Evolutionary conservation across 2,888 invertebrate species (phyloP).

Genomic region (Cryptocephalus primarius): DNA sequence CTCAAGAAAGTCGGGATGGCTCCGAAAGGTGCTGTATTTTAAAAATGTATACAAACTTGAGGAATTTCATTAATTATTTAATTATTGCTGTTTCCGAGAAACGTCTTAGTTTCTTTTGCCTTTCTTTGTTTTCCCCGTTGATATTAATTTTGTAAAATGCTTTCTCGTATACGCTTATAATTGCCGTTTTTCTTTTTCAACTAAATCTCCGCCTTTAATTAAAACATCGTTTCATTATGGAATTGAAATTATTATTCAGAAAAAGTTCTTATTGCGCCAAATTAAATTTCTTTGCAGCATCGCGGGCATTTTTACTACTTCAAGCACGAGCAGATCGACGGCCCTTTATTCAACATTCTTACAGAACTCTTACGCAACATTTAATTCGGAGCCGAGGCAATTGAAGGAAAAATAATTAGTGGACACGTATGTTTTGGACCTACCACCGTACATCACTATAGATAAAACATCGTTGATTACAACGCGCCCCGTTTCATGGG

Average conservation of each 20-base stretch:
- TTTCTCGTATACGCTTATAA: slow-evolving; percentile 9
- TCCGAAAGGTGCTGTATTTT: slow-evolving; percentile 31
- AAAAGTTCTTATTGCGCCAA: neutral
- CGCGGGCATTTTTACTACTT: too few species aligned
- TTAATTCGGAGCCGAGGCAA: too few species aligned
- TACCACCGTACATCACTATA: too few species aligned
- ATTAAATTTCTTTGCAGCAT: neutral
- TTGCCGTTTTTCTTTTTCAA: slow-evolving; percentile 12
- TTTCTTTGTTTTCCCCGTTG: slow-evolving; percentile 19
- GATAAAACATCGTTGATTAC: too few species aligned
- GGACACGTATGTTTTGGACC: too few species aligned
- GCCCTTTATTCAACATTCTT: neutral
- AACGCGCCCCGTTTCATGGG: too few species aligned
- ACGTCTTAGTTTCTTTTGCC: slow-evolving; percentile 20
- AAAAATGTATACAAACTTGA: slow-evolving; percentile 31
- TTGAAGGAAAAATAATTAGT: too few species aligned
- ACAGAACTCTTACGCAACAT: neutral
- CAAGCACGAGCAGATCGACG: neutral
- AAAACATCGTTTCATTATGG: slow-evolving; percentile 5
- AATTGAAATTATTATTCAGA: neutral
- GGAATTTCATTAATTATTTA: slow-evolving; percentile 36
- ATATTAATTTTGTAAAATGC: slow-evolving; percentile 27
- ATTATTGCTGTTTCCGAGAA: slow-evolving; percentile 31
- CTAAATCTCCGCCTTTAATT: slow-evolving; percentile 12
- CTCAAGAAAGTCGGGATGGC: slow-evolving; percentile 9